phyloP scores from a whole-genome alignment of 2,113 vertebrate species.

The Acrocephalus kingi region DNA sequence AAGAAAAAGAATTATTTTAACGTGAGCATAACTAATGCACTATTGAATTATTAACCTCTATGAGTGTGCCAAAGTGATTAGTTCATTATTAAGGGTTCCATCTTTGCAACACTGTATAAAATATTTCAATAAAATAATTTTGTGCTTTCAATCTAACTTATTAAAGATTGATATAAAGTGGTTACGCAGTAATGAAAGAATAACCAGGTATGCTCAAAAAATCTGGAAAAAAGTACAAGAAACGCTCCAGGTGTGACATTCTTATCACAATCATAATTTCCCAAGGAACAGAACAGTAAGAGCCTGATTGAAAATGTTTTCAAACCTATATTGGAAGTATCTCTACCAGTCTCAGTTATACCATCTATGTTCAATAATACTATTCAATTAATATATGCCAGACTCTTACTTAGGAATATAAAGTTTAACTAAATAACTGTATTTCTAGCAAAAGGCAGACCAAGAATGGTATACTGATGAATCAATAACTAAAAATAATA shows the following conservation, averaged over 20 bases:
- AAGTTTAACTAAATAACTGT: background rate
- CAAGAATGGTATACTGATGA: background rate
- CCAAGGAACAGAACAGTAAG: background rate
- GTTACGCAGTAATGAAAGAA: background rate
- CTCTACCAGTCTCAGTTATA: background rate
- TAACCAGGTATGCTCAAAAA: background rate
- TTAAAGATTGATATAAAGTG: background rate
- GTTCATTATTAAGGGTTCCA: background rate
- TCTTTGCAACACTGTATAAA: background rate
- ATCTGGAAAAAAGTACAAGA: background rate
- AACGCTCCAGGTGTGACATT: background rate
- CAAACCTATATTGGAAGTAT: background rate
- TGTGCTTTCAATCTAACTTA: background rate
- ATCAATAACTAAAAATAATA: background rate
- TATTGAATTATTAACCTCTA: slow-evolving; percentile 1
- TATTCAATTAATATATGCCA: background rate
- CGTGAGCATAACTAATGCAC: background rate
- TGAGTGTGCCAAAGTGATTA: background rate
- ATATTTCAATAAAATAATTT: slow-evolving; percentile 11
- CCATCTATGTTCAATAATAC: background rate
- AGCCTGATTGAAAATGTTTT: background rate
- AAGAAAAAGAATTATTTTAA: background rate
- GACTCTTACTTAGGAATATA: background rate
- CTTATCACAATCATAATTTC: background rate
- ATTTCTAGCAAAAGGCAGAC: background rate